Conservation (phyloP, 2,888 invertebrate genomes). For the Stictocephala bisonia region DNA sequence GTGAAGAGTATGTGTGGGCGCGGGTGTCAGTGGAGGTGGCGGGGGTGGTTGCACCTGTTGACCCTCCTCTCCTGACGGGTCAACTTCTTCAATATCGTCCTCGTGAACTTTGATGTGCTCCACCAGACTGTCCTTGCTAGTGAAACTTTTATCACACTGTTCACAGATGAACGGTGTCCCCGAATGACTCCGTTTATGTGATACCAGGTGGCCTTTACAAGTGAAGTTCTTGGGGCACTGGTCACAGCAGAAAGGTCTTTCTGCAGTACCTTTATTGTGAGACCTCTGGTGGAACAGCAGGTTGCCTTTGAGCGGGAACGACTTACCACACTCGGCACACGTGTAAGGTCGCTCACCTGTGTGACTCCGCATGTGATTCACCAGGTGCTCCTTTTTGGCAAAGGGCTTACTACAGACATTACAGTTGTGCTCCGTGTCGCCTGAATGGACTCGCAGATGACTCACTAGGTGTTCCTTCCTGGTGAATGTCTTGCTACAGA, state of each 20-base stretch:
- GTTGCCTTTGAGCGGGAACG: slow-evolving; percentile 61
- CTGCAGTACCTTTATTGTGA: slow-evolving; percentile 80
- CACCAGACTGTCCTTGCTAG: slow-evolving; percentile 53
- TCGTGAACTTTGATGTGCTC: slow-evolving; percentile 56
- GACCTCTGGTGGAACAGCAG: slow-evolving; percentile 88
- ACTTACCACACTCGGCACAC: slow-evolving; percentile 66
- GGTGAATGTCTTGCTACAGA: slow-evolving; percentile 83
- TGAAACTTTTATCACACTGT: slow-evolving; percentile 55
- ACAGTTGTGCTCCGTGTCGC: slow-evolving; percentile 81
- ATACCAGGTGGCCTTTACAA: slow-evolving; percentile 87
- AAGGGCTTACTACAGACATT: slow-evolving; percentile 80
- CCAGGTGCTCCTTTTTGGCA: slow-evolving; percentile 78
- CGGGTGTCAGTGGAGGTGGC: slow-evolving; percentile 12
- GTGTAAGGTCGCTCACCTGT: slow-evolving; percentile 86
- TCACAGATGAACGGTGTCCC: slow-evolving; percentile 60
- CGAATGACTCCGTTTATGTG: slow-evolving; percentile 84
- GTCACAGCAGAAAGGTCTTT: slow-evolving; percentile 80
- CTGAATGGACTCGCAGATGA: slow-evolving; percentile 73
- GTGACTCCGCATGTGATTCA: slow-evolving; percentile 82
- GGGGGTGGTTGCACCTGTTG: slow-evolving; percentile 27
- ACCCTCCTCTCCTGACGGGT: slow-evolving; percentile 42
- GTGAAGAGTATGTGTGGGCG: slow-evolving; percentile 16
- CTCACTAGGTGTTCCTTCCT: slow-evolving; percentile 78
- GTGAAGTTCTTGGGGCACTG: slow-evolving; percentile 88
- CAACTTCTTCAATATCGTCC: slow-evolving; percentile 47